A percentile compares a stretch with the other conserved stretches of the same genome.
phyloP scores from a whole-genome alignment of 2,888 invertebrate genomes.

The Pristionchus exspectatus region DNA sequence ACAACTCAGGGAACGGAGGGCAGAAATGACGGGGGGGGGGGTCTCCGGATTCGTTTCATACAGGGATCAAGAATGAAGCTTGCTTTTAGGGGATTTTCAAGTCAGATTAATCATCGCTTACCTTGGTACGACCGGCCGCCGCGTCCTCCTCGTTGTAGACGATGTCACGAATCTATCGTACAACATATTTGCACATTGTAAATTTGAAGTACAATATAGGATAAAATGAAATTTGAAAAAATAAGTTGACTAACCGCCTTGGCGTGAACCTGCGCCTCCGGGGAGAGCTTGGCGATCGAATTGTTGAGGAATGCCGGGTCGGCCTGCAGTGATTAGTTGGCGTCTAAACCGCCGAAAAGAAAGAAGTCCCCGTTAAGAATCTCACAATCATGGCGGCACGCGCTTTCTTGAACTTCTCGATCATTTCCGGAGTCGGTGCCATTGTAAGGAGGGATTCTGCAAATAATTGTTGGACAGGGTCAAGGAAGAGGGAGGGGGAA shows the following conservation, averaged over 20 bases:
- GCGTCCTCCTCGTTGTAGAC: neutral
- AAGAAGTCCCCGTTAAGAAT: too few species aligned
- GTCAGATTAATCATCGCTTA: neutral
- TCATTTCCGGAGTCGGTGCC: neutral
- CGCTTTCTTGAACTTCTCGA: conserved; percentile 1
- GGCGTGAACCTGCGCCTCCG: conserved; percentile 12
- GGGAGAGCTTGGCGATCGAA: neutral
- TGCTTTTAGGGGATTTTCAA: neutral
- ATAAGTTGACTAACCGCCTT: neutral
- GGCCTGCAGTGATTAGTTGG: neutral
- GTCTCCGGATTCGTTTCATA: too few species aligned
- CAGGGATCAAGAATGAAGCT: too few species aligned
- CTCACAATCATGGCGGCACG: neutral
- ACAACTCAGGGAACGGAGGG: too few species aligned
- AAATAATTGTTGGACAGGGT: too few species aligned
- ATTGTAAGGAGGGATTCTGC: neutral
- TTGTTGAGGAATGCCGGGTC: neutral
- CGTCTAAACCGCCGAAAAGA: too few species aligned
- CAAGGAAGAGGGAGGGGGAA: too few species aligned
- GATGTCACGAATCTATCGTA: conserved; percentile 29
- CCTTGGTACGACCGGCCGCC: neutral
- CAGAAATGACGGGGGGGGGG: too few species aligned
- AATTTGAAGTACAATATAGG: neutral
- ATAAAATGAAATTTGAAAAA: neutral
- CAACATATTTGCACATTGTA: neutral